A percentile compares a stretch with the other conserved stretches of the same genome.
Evolutionary conservation across 92 coral and sea anemone species (phyloP).

Genomic region (Ricordea florida): DNA sequence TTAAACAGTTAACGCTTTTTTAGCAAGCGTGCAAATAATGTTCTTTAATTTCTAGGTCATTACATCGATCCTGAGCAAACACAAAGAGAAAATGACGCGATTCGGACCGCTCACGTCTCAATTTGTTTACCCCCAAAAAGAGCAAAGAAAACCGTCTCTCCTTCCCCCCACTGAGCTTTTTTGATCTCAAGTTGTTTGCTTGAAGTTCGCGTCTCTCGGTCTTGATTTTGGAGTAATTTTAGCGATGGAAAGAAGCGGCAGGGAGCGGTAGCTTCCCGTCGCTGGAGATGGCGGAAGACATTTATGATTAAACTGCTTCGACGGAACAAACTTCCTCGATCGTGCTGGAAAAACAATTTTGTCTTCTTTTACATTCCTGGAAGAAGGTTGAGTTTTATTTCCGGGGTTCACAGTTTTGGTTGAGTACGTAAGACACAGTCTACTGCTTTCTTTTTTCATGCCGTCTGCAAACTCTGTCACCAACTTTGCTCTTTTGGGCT

Average conservation of each 20-base stretch:
- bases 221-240: slow-evolving; percentile 14
- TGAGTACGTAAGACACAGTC: not conserved
- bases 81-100: too few species aligned
- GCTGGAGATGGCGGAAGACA: not conserved
- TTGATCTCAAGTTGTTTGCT: not conserved
- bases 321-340: not conserved
- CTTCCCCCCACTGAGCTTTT: too few species aligned
- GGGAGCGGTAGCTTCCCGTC: not conserved
- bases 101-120: too few species aligned
- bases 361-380: not conserved
- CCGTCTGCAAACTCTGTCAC: not conserved
- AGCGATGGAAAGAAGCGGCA: not conserved
- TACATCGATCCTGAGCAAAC: too few species aligned
- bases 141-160: too few species aligned
- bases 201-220: not conserved
- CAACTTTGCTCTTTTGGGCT: not conserved
- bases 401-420: not conserved
- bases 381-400: not conserved
- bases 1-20: too few species aligned
- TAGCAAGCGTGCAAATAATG: too few species aligned
- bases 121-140: too few species aligned
- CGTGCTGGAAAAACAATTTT: not conserved
- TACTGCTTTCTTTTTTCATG: not conserved
- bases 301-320: not conserved
- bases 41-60: too few species aligned